Conservation (phyloP, 2,888 invertebrate species). For the Sialis lutaria region DNA sequence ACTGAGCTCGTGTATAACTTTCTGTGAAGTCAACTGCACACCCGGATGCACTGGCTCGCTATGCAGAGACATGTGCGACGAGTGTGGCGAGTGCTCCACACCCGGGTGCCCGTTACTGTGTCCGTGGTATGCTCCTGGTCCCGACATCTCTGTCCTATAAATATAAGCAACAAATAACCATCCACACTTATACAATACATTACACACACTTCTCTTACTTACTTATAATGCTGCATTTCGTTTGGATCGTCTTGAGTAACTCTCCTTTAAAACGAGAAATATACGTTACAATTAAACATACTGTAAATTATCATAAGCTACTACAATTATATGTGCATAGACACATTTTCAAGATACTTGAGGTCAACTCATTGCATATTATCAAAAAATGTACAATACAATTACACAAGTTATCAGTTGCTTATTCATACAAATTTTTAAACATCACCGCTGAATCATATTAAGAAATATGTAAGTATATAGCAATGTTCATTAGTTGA, state of each 20-base stretch:
- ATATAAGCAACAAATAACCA: too few relatives aligned
- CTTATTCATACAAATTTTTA: neutral
- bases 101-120: slow-evolving; percentile 40
- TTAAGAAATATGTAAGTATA: too few relatives aligned
- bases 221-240: slow-evolving; percentile 49
- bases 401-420: neutral
- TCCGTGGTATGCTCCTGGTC: slow-evolving; percentile 23
- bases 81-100: slow-evolving; percentile 34
- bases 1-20: slow-evolving; percentile 45
- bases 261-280: slow-evolving; percentile 32
- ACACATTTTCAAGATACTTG: too few relatives aligned
- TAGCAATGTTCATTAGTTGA: too few relatives aligned
- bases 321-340: too few relatives aligned
- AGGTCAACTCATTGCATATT: slow-evolving; percentile 6
- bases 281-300: slow-evolving; percentile 11
- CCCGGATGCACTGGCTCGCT: slow-evolving; percentile 33
- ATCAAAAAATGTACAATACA: slow-evolving; percentile 1
- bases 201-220: slow-evolving; percentile 20
- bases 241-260: slow-evolving; percentile 42
- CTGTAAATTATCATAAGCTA: neutral
- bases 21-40: slow-evolving; percentile 53
- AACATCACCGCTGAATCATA: too few relatives aligned
- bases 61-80: slow-evolving; percentile 31
- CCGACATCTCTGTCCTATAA: slow-evolving; percentile 9
- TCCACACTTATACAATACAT: too few relatives aligned